These are phyloP conservation scores for Cantharis nigra DNA, from an alignment of 2,888 invertebrate species.

Conservation along the genomic window DNA sequence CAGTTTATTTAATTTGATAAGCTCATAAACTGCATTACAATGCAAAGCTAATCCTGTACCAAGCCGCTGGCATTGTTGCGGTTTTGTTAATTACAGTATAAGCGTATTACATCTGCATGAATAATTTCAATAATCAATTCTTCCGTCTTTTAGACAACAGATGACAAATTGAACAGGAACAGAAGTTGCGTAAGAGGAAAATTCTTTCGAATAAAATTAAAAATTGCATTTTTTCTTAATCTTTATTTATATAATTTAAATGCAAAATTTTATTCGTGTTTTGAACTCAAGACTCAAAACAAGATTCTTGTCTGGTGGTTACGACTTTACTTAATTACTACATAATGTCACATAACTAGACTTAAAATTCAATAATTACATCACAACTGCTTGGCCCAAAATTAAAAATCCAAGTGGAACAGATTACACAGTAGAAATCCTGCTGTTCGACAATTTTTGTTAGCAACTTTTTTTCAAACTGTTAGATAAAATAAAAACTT, in stretches of 20 bases:
- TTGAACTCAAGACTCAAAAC: neutral
- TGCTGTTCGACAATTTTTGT: too few species aligned
- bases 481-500: too few species aligned
- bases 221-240: neutral
- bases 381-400: neutral
- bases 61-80: too few species aligned
- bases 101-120: neutral
- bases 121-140: neutral
- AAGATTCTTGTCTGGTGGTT: neutral
- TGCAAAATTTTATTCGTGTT: neutral
- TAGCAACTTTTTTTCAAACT: too few species aligned
- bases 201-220: neutral
- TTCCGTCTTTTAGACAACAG: neutral
- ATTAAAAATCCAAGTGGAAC: neutral
- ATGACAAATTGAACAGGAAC: neutral
- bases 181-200: neutral
- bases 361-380: neutral
- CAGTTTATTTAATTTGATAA: too few species aligned
- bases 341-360: neutral
- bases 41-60: too few species aligned
- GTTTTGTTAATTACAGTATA: neutral
- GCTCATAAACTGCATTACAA: too few species aligned
- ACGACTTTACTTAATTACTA: neutral
- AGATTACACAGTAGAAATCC: neutral
- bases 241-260: neutral